Percentiles rank a stretch among this genome's conserved stretches.
Conservation (phyloP, 2,888 invertebrate genomes). For the Drosophila greeni region DNA sequence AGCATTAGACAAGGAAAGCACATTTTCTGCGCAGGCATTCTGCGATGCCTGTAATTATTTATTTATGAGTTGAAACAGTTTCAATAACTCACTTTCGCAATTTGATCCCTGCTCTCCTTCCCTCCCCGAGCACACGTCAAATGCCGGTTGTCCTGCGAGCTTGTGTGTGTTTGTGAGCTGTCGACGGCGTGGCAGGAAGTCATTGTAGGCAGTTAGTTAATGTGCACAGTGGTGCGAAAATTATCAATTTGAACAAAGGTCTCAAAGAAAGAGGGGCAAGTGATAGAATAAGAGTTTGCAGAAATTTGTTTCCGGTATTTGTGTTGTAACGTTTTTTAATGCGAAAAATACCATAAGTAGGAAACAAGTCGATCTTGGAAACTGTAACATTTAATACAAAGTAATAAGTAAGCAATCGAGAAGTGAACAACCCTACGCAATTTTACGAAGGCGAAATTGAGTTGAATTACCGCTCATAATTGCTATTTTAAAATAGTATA, state of each 20-base stretch:
- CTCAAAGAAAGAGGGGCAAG: background rate
- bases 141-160: slow-evolving; percentile 44
- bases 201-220: slow-evolving; percentile 72
- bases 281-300: background rate
- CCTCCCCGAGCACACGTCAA: slow-evolving; percentile 47
- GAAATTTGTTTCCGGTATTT: background rate
- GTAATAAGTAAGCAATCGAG: background rate
- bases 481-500: background rate
- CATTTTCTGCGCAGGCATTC: slow-evolving; percentile 61
- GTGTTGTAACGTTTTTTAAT: background rate
- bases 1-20: slow-evolving; percentile 50
- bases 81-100: slow-evolving; percentile 75
- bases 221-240: slow-evolving; percentile 73
- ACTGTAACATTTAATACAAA: no score
- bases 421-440: background rate
- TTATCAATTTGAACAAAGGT: slow-evolving; percentile 51
- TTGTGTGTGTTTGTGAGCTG: slow-evolving; percentile 17
- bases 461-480: background rate
- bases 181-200: slow-evolving; percentile 63
- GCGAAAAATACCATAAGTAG: background rate
- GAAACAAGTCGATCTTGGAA: background rate
- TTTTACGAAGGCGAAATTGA: no score
- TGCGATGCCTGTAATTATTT: slow-evolving; percentile 77
- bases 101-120: slow-evolving; percentile 21
- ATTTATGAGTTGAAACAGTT: slow-evolving; percentile 78